phyloP scores from a whole-genome alignment of 2,797 vertebrate species.

The Rhyacichthys aspro region DNA sequence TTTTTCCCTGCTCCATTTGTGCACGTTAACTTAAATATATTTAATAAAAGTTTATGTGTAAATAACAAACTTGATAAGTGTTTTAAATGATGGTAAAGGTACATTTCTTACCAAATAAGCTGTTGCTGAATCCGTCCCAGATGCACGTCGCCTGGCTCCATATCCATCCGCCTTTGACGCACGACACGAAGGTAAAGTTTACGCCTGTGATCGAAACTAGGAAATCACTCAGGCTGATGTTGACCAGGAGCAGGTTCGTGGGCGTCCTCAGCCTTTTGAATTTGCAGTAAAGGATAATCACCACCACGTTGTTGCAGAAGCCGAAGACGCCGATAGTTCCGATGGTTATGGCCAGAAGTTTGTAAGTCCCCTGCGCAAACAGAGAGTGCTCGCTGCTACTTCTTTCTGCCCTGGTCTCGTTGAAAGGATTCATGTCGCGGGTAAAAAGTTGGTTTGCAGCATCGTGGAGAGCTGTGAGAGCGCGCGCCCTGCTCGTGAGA shows the following conservation, averaged over 20 bases:
- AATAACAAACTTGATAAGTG: not conserved
- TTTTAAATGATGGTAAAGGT: not conserved
- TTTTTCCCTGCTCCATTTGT: too few relatives aligned
- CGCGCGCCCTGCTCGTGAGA: constrained; percentile 13
- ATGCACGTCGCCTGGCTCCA: constrained; percentile 87
- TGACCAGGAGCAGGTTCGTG: constrained; percentile 85
- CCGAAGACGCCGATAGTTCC: constrained; percentile 86
- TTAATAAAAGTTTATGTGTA: not conserved
- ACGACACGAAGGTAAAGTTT: constrained; percentile 89
- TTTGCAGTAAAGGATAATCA: constrained; percentile 84
- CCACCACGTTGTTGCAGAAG: constrained; percentile 87
- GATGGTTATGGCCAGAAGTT: constrained; percentile 85
- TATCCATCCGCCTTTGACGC: constrained; percentile 85
- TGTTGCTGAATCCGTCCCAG: constrained; percentile 96
- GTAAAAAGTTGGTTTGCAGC: constrained; percentile 61
- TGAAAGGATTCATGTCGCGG: constrained; percentile 77
- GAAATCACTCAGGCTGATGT: constrained; percentile 89
- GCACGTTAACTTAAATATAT: too few relatives aligned
- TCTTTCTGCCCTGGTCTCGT: constrained; percentile 65
- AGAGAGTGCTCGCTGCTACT: constrained; percentile 44
- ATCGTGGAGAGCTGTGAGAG: constrained; percentile 48
- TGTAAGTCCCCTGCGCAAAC: constrained; percentile 85
- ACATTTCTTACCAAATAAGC: constrained; percentile 87
- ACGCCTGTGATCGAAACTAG: constrained; percentile 87
- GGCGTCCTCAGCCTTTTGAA: constrained; percentile 89